phyloP scores from a whole-genome alignment of 2,888 invertebrate genomes.

The Lypha dubia region DNA sequence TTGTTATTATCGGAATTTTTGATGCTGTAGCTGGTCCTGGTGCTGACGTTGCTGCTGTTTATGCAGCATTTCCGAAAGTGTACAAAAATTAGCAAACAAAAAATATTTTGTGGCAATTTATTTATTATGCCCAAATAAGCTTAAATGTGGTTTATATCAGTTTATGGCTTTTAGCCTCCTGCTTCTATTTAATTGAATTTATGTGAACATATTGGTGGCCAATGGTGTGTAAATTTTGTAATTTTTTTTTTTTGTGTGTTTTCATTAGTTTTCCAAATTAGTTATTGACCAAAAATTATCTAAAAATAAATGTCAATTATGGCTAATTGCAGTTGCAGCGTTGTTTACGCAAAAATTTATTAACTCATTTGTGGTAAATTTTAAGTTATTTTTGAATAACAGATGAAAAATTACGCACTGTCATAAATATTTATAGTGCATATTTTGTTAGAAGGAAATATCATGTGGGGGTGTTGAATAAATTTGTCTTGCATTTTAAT shows the following conservation, averaged over 20 bases:
- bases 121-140: conserved; percentile 66
- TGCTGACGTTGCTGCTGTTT: not conserved
- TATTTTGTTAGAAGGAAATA: not conserved
- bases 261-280: conserved; percentile 15
- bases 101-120: conserved; percentile 62
- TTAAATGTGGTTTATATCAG: conserved; percentile 60
- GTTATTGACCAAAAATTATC: conserved; percentile 62
- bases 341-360: conserved; percentile 54
- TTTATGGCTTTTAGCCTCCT: conserved; percentile 63
- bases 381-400: conserved; percentile 5
- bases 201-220: not conserved
- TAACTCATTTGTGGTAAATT: conserved; percentile 62
- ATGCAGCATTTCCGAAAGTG: conserved; percentile 14
- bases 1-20: conserved; percentile 19
- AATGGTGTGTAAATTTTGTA: conserved; percentile 55
- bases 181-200: conserved; percentile 33
- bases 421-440: not conserved
- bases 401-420: not conserved
- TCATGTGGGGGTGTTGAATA: too few species aligned
- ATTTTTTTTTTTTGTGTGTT: conserved; percentile 31
- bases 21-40: not conserved
- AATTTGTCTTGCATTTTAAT: not conserved
- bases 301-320: conserved; percentile 71
- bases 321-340: conserved; percentile 59
- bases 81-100: conserved; percentile 52